These are phyloP conservation scores for Rotaria magnacalcarata DNA, from an alignment of 2,888 invertebrate species.

Conservation along the genomic window DNA sequence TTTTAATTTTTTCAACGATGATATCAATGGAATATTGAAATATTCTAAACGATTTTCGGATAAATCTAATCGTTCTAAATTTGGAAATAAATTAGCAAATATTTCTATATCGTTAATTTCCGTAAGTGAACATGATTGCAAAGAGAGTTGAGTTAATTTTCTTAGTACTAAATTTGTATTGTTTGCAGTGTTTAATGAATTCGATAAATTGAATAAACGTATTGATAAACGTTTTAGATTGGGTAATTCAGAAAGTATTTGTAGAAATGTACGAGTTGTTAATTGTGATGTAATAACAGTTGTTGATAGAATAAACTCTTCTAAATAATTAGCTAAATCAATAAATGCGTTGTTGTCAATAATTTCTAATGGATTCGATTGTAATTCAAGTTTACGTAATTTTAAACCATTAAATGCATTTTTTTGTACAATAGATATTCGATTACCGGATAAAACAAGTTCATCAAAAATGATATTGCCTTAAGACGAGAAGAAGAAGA, in stretches of 20 bases:
- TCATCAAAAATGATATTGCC: slow-evolving; percentile 44
- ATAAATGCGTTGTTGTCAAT: slow-evolving; percentile 41
- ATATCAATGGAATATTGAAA: not conserved
- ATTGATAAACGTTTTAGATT: slow-evolving; percentile 33
- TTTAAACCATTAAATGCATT: slow-evolving; percentile 44
- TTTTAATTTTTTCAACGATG: slow-evolving; percentile 16
- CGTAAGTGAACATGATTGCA: slow-evolving; percentile 1
- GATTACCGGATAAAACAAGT: slow-evolving; percentile 44
- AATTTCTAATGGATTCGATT: slow-evolving; percentile 41
- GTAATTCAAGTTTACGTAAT: slow-evolving; percentile 40
- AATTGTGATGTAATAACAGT: slow-evolving; percentile 1
- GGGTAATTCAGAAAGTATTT: slow-evolving; percentile 1
- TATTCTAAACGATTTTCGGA: slow-evolving; percentile 29
- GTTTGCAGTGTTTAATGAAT: not conserved
- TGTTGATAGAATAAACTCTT: slow-evolving; percentile 41
- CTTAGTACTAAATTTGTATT: not conserved
- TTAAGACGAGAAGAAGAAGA: not conserved
- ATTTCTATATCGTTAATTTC: not conserved
- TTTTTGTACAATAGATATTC: slow-evolving; percentile 28
- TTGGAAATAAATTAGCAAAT: not conserved
- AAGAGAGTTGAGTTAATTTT: slow-evolving; percentile 28
- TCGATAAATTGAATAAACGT: slow-evolving; percentile 29
- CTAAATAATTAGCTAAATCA: slow-evolving; percentile 46
- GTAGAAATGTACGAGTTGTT: not conserved
- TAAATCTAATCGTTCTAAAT: slow-evolving; percentile 36